Evolutionary conservation across 2,888 invertebrate species (phyloP), one percentile per base, ranked within the genome.

Genomic region (Drosophila tanythrix): DNA sequence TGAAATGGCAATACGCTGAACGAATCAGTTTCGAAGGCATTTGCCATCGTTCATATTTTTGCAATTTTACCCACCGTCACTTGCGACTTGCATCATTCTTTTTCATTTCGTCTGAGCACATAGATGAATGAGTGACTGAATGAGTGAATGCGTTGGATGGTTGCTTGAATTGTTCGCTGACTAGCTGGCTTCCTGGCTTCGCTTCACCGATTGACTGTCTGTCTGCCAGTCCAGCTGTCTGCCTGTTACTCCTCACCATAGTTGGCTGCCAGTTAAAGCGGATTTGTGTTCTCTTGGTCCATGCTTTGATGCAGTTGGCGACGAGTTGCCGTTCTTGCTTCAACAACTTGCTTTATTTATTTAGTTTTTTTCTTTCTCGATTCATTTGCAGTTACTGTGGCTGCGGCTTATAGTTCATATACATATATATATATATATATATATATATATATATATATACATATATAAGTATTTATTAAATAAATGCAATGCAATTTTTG

Each of bases 71-170:
- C 59, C 73, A 68, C 59, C 52, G 61, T 70, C 66, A 62, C 83
- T 88, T 74, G 55, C 71, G 62, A 72, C 71, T 74, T 65, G 76
- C 67, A 74, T 76, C 88, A 88, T 80, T 83, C 72, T 67, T 77
- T 77, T 72, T 77, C 67, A 83, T 83, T 80, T 74, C 56, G 50
- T 36, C 11, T 55, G 66, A 79, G 76, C 70, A 61, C 52, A 65
- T 66, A 61, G 74, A 62, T 77, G 69, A 64, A 71, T 83, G 75
- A 82, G 48, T 56, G 71, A 61, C 11, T 61, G 57, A 56, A 29
- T 58, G 58, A 55, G 35, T 40, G 71, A 31, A 46, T 61, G 55
- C 64, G 40, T 50, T 68, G 62, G 56, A 57, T 70, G 81, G 52
- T 62, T 70, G 68, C 51, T 65, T 60, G 65, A 55, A 55, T 70